Percentiles rank a stretch among this genome's conserved stretches.
These are phyloP conservation scores for Dunckerocampus dactyliophorus DNA, from an alignment of 2,113 vertebrate genomes.

Conservation along the genomic window DNA sequence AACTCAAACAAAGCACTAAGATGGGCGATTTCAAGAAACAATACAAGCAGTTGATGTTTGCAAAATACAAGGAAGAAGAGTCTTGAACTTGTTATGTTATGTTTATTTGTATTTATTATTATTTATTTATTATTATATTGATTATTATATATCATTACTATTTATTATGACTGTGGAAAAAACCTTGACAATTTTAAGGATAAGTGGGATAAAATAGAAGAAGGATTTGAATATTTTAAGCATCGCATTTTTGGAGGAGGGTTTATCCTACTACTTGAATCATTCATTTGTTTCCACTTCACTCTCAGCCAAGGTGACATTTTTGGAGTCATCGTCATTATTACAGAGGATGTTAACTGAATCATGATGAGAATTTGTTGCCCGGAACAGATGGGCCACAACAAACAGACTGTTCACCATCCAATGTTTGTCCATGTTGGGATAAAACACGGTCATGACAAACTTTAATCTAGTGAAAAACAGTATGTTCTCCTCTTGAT, in stretches of 20 bases:
- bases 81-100: no score
- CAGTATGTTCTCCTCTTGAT: conserved; percentile 33
- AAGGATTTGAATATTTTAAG: no score
- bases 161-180: no score
- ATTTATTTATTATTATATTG: no score
- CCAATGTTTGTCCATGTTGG: conserved; percentile 1
- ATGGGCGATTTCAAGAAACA: no score
- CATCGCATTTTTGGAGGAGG: not conserved
- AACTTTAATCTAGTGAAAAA: conserved; percentile 43
- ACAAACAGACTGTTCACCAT: conserved; percentile 18
- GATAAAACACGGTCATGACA: conserved; percentile 19
- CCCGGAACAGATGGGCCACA: conserved; percentile 7
- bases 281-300: not conserved
- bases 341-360: not conserved
- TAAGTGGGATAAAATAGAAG: no score
- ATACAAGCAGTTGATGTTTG: no score
- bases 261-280: not conserved
- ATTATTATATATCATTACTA: no score
- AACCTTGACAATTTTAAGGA: no score
- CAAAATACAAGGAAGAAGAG: no score
- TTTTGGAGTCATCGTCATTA: not conserved
- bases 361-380: not conserved
- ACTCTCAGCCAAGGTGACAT: not conserved
- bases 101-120: no score
- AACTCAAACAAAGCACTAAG: no score